Percentiles rank a stretch among this genome's conserved stretches.
Conservation (phyloP, 2,113 vertebrate genomes). For the Eubucco bourcierii region DNA sequence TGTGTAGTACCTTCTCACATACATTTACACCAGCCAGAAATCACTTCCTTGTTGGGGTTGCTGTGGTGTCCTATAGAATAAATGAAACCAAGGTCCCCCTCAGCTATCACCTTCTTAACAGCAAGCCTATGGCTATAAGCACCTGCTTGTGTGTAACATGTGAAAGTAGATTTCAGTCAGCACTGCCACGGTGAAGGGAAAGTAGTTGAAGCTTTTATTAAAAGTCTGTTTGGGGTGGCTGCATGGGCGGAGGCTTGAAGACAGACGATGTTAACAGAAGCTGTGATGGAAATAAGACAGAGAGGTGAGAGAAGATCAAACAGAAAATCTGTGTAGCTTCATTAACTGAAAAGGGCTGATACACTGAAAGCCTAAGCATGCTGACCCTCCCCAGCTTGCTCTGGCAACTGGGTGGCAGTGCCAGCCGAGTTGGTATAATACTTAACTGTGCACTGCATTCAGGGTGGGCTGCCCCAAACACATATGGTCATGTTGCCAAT, state of each 20-base stretch:
- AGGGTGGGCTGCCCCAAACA: neutral
- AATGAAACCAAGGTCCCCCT: neutral
- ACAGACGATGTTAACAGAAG: neutral
- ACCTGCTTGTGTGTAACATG: neutral
- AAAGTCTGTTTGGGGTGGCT: neutral
- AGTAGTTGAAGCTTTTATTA: neutral
- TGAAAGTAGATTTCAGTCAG: neutral
- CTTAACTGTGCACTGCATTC: neutral
- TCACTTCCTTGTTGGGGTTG: fast-evolving
- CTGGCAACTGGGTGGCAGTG: neutral
- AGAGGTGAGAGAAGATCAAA: neutral
- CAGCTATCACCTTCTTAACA: fast-evolving
- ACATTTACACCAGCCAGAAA: neutral
- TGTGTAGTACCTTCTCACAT: neutral
- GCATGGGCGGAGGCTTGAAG: neutral
- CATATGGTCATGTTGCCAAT: neutral
- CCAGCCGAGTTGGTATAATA: neutral
- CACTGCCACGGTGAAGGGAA: neutral
- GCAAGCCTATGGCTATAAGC: neutral
- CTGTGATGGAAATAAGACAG: neutral
- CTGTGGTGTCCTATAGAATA: neutral
- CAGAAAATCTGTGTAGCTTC: neutral
- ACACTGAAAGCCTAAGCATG: neutral
- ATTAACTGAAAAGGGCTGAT: neutral
- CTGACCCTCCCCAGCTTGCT: neutral